Conservation (phyloP, 2,888 invertebrate species). For the Hypomecis atomaria region DNA sequence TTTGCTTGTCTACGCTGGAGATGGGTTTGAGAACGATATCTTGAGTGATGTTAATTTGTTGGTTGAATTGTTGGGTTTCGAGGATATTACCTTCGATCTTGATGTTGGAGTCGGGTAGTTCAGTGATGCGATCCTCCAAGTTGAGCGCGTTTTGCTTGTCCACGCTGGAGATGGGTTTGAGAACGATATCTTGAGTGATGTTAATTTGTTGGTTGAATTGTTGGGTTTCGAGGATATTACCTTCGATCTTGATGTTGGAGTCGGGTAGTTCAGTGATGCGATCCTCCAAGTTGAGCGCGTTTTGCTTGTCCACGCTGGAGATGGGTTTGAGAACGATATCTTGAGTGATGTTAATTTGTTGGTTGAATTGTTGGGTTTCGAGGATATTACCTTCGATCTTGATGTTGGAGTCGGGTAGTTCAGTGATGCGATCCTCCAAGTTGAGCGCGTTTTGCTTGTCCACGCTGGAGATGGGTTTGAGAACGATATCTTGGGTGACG, state of each 20-base stretch:
- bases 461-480: too few species aligned
- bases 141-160: conserved; percentile 88
- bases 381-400: conserved; percentile 91
- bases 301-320: conserved; percentile 85
- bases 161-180: conserved; percentile 82
- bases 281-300: conserved; percentile 87
- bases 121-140: conserved; percentile 87
- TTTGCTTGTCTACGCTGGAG: conserved; percentile 85
- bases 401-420: conserved; percentile 84
- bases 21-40: conserved; percentile 91
- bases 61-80: too few species aligned
- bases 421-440: conserved; percentile 87
- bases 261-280: conserved; percentile 85
- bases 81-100: conserved; percentile 91
- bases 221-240: too few species aligned
- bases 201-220: too few species aligned
- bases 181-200: conserved; percentile 96
- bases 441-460: conserved; percentile 89
- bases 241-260: conserved; percentile 88
- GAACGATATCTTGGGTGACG: too few species aligned
- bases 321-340: conserved; percentile 91
- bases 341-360: too few species aligned
- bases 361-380: too few species aligned
- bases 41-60: too few species aligned
- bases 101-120: conserved; percentile 84